Base-by-base conservation (phyloP, 2,888 invertebrate genomes). In the Smittia sp. region DNA sequence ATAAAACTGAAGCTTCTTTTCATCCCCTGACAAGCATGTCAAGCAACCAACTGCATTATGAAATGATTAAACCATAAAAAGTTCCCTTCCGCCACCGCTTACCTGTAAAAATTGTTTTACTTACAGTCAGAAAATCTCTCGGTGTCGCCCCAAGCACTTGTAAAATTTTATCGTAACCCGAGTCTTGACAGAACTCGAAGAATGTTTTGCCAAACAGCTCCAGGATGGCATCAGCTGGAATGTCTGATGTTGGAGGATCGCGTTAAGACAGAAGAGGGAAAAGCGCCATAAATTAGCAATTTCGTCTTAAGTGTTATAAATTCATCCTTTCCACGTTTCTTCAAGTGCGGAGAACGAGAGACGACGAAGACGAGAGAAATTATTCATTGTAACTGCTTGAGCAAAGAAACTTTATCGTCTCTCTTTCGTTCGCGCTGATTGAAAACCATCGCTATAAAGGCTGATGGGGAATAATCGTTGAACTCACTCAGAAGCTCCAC, bases 161-260 rank as follows among this genome's bases (percentile, higher is more conserved):
- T 39, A 98, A 85, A 76, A 96, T 96, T 82, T 95, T 94, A 80
- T 96, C 96, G 79, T 96, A 97, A n/a, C 97, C 96, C 1, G 95
- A 96, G 80, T 96, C 95, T 81, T 96, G 94, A 79, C 96, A 97
- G 79, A 96, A 95, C 81, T 96, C 96, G 80, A 96, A 96, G 84
- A 97, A 97, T 77, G 94, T 96, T 80, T 93, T 93, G 0, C 97
- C 97, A 79, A 97, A 96, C 2, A 93, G 84, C 80, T 96, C 95
- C 78, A 96, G 83, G 77, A 96, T 94, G 38, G 90, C 90, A 78
- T 93, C 90, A 0, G 95, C 95, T 38, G 95, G 94, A 76, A 94
- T 93, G 80, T 94, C 96, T 96, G 80, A 2, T 83, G 83, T 74
- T 58, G 6, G 41, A 73, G 66, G 72, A 52, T 39, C n/a, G 4